Evolutionary conservation across 2,113 vertebrate genomes (phyloP).

Genomic region (Brachionichthys hirsutus): DNA sequence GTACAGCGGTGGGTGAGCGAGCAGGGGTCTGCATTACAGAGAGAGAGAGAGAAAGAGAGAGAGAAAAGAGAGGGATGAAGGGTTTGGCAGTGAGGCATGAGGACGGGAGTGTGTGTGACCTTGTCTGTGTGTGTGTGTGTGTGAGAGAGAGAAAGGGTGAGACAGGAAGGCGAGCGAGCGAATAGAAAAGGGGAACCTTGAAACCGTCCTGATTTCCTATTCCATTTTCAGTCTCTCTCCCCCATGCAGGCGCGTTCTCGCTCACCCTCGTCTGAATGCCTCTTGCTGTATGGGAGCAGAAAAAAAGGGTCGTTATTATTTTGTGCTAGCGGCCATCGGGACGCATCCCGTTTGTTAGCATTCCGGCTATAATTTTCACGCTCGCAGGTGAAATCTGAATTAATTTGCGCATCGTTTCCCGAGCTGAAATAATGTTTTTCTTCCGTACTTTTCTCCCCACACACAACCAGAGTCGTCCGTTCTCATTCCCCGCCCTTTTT

Average conservation of each 20-base stretch:
- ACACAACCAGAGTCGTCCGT: not conserved
- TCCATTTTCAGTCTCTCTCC: slow-evolving; percentile 33
- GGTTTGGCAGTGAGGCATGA: slow-evolving; percentile 45
- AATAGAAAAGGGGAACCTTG: slow-evolving; percentile 54
- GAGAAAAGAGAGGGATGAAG: slow-evolving; percentile 19
- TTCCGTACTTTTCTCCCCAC: no score
- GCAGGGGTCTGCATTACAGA: slow-evolving; percentile 29
- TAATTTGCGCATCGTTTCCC: no score
- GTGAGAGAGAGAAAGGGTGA: slow-evolving; percentile 13
- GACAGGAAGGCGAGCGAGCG: slow-evolving; percentile 13
- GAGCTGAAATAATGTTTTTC: no score
- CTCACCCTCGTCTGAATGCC: slow-evolving; percentile 20
- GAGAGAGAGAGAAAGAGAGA: slow-evolving; percentile 16
- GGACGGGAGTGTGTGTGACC: slow-evolving; percentile 18
- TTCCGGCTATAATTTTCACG: no score
- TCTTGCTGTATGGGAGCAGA: not conserved
- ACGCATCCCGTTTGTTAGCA: no score
- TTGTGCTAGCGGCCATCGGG: not conserved
- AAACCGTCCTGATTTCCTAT: slow-evolving; percentile 55
- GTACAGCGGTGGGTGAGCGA: slow-evolving; percentile 27
- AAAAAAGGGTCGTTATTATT: not conserved
- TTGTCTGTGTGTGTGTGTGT: slow-evolving; percentile 31
- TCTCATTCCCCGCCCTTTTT: not conserved
- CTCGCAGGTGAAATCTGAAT: no score
- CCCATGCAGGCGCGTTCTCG: slow-evolving; percentile 13